A percentile compares a stretch with the other conserved stretches of the same genome.
phyloP scores from a whole-genome alignment of 2,113 vertebrate species.

The Trogon melanurus region DNA sequence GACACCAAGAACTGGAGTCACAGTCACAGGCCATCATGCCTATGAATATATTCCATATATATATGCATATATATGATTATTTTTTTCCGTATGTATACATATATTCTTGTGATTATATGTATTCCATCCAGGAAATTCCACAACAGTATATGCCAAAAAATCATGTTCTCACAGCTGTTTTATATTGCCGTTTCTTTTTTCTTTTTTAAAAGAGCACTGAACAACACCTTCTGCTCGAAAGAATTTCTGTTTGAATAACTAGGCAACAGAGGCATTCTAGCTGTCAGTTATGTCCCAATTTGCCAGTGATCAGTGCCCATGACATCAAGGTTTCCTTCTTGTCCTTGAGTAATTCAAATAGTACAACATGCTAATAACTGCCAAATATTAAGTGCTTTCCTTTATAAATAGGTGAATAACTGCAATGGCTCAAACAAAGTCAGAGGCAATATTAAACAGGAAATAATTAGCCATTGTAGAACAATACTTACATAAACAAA shows the following conservation, averaged over 20 bases:
- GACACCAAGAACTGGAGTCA: neutral
- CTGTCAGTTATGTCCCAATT: neutral
- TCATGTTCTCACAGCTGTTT: neutral
- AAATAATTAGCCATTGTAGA: neutral
- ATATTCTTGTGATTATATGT: neutral
- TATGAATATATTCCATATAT: neutral
- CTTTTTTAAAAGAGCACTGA: neutral
- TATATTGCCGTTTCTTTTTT: neutral
- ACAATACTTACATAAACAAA: neutral
- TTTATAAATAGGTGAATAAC: neutral
- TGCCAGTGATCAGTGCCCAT: neutral
- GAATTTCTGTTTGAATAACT: neutral
- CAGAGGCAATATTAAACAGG: neutral
- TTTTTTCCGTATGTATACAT: neutral
- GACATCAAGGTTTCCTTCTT: neutral
- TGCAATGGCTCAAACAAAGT: neutral
- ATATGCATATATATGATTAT: neutral
- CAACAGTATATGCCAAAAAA: neutral
- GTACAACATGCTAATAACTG: neutral
- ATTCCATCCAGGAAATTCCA: neutral
- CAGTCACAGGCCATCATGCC: rapidly evolving
- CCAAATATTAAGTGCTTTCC: neutral
- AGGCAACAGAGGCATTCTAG: conserved; percentile 2
- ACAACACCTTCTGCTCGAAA: neutral
- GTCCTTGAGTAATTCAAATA: neutral